Evolutionary conservation across 1,140 invertebrate genomes (phyloP).

Genomic region (Nixonia krombeini): DNA sequence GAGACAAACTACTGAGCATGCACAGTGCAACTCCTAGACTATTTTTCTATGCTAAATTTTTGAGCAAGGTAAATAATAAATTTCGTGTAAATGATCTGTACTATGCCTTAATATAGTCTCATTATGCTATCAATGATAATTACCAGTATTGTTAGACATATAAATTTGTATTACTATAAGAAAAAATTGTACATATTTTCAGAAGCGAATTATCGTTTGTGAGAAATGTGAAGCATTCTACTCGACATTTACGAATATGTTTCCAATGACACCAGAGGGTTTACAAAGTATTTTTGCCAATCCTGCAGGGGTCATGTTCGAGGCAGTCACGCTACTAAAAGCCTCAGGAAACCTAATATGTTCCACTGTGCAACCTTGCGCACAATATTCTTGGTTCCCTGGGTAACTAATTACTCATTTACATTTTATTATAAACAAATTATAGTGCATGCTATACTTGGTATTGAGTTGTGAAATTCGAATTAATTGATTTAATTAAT

Average conservation of each 20-base stretch:
- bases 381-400: slow-evolving; percentile 44
- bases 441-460: too few relatives aligned
- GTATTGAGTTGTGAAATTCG: too few relatives aligned
- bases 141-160: too few relatives aligned
- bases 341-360: slow-evolving; percentile 25
- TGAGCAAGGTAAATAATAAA: slow-evolving; percentile 41
- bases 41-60: slow-evolving; percentile 38
- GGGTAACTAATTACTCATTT: slow-evolving; percentile 20
- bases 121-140: too few relatives aligned
- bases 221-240: slow-evolving; percentile 12
- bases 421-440: too few relatives aligned
- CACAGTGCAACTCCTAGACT: slow-evolving; percentile 36
- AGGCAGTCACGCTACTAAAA: slow-evolving; percentile 38
- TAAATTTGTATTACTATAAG: too few relatives aligned
- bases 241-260: slow-evolving; percentile 35
- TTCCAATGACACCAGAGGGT: slow-evolving; percentile 43
- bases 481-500: too few relatives aligned
- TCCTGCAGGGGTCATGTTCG: slow-evolving; percentile 32
- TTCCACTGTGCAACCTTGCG: neutral
- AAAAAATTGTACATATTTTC: too few relatives aligned
- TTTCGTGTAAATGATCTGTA: too few relatives aligned
- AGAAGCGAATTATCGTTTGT: slow-evolving; percentile 40
- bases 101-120: too few relatives aligned
- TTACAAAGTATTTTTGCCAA: slow-evolving; percentile 40
- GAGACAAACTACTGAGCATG: slow-evolving; percentile 35